Conservation (phyloP, 1,140 invertebrate genomes). For the Brachionus plicatilis region DNA sequence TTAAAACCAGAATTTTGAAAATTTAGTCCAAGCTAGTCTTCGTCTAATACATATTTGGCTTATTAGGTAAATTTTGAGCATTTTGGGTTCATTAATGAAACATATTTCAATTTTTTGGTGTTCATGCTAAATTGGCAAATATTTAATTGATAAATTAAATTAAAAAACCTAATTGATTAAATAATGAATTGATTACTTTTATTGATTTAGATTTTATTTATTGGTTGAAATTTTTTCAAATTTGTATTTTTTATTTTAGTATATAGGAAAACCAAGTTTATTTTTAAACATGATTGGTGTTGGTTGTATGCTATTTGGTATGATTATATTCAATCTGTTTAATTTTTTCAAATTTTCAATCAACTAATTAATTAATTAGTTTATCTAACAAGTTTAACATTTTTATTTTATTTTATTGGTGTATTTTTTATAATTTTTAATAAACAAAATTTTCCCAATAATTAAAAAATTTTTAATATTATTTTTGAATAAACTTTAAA, state of each 20-base stretch:
- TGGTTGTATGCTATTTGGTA: not conserved
- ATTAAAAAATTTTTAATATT: not conserved
- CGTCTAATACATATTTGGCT: not conserved
- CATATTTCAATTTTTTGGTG: constrained; percentile 19
- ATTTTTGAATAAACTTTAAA: no score
- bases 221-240: not conserved
- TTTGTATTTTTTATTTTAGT: not conserved
- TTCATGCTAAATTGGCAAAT: not conserved
- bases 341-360: not conserved
- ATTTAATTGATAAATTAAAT: constrained; percentile 30
- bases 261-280: not conserved
- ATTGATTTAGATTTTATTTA: not conserved
- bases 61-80: not conserved
- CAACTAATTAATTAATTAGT: constrained; percentile 24
- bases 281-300: not conserved
- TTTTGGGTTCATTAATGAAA: constrained; percentile 15
- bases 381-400: not conserved
- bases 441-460: not conserved
- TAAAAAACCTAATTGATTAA: constrained; percentile 16
- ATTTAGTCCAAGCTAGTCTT: not conserved
- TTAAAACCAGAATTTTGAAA: constrained; percentile 1
- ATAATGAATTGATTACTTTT: not conserved
- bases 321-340: constrained; percentile 12
- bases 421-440: not conserved
- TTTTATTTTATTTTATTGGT: not conserved